Conservation (phyloP, 2,888 invertebrate species). For the Mantis religiosa region DNA sequence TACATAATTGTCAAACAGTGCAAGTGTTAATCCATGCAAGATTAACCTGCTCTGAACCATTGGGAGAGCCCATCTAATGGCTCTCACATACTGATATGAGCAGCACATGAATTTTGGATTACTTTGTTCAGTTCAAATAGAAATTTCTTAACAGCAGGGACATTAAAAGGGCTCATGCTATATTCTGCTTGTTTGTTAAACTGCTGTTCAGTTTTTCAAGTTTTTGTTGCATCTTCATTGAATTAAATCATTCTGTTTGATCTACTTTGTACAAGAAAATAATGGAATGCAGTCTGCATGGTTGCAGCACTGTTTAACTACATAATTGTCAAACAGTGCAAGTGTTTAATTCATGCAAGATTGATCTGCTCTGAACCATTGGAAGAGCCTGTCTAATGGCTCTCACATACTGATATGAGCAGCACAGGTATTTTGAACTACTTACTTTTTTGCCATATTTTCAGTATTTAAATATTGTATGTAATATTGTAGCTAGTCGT, state of each 20-base stretch:
- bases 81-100: conserved; percentile 17
- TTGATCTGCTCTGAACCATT: conserved; percentile 17
- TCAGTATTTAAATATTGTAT: too few relatives aligned
- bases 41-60: conserved; percentile 17
- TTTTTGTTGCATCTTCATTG: too few relatives aligned
- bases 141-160: too few relatives aligned
- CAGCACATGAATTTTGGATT: background rate
- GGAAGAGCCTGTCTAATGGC: background rate
- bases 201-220: too few relatives aligned
- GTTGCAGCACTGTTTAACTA: background rate
- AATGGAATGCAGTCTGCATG: background rate
- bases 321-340: background rate
- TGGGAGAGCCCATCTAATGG: background rate
- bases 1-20: background rate
- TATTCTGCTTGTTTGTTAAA: too few relatives aligned
- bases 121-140: too few relatives aligned
- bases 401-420: conserved; percentile 17
- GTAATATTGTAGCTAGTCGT: too few relatives aligned
- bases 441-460: too few relatives aligned
- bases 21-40: background rate
- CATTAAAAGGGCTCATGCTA: too few relatives aligned
- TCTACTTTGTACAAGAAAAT: too few relatives aligned
- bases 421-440: background rate
- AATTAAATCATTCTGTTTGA: too few relatives aligned
- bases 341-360: background rate